Conservation (phyloP, 2,113 vertebrate species). For the Anser brachyrhynchus region DNA sequence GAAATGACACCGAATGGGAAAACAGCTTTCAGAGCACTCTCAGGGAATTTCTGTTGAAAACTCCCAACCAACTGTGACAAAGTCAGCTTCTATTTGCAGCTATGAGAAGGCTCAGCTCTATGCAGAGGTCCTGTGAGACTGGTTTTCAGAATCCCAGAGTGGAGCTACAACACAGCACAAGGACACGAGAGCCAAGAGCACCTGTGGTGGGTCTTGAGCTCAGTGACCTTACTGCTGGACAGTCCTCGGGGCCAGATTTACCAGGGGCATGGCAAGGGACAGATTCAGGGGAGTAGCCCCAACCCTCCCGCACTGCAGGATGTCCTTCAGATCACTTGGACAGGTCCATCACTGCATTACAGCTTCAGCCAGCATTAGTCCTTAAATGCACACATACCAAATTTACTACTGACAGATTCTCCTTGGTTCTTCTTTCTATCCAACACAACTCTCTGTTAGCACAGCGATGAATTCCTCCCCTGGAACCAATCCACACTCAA, state of each 20-base stretch:
- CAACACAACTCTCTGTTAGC: neutral
- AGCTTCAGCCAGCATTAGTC: neutral
- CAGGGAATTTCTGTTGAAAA: neutral
- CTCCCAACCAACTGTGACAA: neutral
- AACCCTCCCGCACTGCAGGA: neutral
- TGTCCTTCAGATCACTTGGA: neutral
- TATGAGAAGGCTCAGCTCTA: neutral
- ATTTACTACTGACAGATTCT: neutral
- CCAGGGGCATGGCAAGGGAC: neutral
- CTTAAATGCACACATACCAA: too few relatives aligned
- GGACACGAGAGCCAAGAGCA: neutral
- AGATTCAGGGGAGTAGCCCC: neutral
- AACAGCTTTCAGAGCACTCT: slow-evolving; percentile 5
- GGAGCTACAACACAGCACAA: neutral
- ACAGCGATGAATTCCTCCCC: neutral
- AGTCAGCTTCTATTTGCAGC: neutral
- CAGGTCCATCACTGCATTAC: neutral
- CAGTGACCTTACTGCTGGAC: fast-evolving
- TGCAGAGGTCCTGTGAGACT: neutral
- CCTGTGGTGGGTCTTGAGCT: neutral
- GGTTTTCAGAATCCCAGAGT: neutral
- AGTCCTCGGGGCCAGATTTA: neutral
- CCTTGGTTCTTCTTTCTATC: neutral
- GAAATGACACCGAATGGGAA: slow-evolving; percentile 28
- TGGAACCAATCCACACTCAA: neutral